phyloP scores from a whole-genome alignment of 2,113 vertebrate species.

The Ardeotis arabs region DNA sequence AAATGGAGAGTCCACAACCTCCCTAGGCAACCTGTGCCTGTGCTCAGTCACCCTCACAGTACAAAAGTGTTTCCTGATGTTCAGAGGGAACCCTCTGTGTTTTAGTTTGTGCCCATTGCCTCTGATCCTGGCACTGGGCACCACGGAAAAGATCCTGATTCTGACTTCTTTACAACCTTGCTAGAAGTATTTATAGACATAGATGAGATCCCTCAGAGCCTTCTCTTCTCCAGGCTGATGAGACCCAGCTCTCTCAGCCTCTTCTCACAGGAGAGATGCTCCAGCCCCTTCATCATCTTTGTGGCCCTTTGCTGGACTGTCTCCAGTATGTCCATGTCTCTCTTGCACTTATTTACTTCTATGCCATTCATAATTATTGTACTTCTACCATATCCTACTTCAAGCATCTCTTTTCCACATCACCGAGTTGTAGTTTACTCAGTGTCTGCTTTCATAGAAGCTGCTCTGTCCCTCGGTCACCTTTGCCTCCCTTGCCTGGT shows the following conservation, averaged over 20 bases:
- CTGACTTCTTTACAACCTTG: neutral
- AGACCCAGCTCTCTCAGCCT: neutral
- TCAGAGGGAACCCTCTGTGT: too few species aligned
- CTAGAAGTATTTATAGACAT: neutral
- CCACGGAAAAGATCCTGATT: neutral
- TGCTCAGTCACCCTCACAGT: neutral
- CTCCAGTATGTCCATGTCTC: neutral
- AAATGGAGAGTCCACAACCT: neutral
- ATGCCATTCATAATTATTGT: neutral
- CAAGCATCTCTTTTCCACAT: neutral
- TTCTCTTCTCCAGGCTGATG: neutral
- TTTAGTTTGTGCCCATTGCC: neutral
- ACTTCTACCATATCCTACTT: neutral
- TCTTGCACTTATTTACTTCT: neutral
- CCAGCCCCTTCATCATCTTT: neutral
- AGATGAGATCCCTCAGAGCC: neutral
- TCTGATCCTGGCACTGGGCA: neutral
- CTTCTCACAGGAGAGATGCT: neutral
- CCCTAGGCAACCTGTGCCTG: neutral
- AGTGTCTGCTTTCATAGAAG: neutral
- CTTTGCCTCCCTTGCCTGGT: neutral
- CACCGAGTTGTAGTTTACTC: neutral
- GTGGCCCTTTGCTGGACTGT: neutral
- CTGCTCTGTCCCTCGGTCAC: neutral
- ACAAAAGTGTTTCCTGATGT: neutral